These are phyloP conservation scores for Dendrolimus houi DNA, from an alignment of 2,888 invertebrate species.

Conservation along the genomic window DNA sequence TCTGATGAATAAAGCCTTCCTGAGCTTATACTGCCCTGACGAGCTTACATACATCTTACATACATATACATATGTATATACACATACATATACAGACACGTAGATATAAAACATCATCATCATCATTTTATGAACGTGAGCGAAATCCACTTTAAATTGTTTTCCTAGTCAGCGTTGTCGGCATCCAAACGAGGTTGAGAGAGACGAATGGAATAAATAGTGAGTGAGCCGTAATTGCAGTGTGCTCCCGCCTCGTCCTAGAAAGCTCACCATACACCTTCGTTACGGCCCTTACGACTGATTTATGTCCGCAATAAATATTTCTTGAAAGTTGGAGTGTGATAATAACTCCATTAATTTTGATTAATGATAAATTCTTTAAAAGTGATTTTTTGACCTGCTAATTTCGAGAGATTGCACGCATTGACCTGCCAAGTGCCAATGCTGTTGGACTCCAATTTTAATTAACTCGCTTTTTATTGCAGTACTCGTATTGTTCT, in stretches of 20 bases:
- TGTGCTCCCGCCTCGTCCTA: conserved; percentile 53
- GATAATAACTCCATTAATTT: conserved; percentile 77
- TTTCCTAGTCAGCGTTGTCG: not conserved
- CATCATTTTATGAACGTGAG: not conserved
- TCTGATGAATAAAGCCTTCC: too few relatives aligned
- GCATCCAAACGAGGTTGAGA: not conserved
- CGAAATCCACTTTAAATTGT: not conserved
- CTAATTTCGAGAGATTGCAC: conserved; percentile 1
- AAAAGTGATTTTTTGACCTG: conserved; percentile 64
- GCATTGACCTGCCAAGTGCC: not conserved
- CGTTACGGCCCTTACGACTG: conserved; percentile 71
- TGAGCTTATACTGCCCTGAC: too few relatives aligned
- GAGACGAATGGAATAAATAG: not conserved
- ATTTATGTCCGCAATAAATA: conserved; percentile 72
- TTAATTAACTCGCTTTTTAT: conserved; percentile 55
- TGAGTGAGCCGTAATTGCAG: conserved; percentile 29
- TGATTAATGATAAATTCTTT: conserved; percentile 73
- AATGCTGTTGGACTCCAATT: conserved; percentile 14
- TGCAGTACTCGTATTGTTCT: conserved; percentile 43
- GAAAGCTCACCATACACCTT: conserved; percentile 60
- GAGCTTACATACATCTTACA: too few relatives aligned
- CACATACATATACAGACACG: too few relatives aligned
- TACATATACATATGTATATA: too few relatives aligned
- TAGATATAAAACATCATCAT: too few relatives aligned
- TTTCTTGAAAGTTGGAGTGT: conserved; percentile 73